These are phyloP conservation scores for Enteromius mattozi DNA, from an alignment of 2,797 vertebrate species.

Conservation along the genomic window DNA sequence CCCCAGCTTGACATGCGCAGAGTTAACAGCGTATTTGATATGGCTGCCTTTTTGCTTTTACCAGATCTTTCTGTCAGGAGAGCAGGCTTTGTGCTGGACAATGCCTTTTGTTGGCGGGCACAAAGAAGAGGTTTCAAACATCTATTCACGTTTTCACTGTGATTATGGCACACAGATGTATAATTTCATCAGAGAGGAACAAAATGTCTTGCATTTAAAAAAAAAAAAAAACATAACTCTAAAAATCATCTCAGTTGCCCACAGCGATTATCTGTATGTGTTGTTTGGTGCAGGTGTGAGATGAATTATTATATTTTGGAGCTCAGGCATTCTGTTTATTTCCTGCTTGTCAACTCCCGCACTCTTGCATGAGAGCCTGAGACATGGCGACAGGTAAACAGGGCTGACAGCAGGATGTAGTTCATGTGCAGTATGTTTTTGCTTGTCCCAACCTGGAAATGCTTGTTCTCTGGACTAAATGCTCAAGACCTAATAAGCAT, in stretches of 20 bases:
- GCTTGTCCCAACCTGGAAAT: conserved; percentile 37
- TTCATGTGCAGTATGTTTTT: conserved; percentile 14
- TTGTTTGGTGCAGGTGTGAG: conserved; percentile 28
- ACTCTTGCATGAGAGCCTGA: conserved; percentile 42
- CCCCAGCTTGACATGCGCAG: conserved; percentile 73
- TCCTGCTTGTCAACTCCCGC: conserved; percentile 53
- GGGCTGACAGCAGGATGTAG: conserved; percentile 43
- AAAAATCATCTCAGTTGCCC: conserved; percentile 13
- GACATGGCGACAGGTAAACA: conserved; percentile 43
- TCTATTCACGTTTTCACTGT: conserved; percentile 57
- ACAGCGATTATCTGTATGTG: not conserved
- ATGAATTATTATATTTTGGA: conserved; percentile 17
- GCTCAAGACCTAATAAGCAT: conserved; percentile 24
- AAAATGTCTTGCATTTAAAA: not conserved
- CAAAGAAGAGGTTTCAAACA: conserved; percentile 62
- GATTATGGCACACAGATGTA: conserved; percentile 49
- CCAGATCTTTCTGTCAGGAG: conserved; percentile 56
- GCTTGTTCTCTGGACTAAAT: conserved; percentile 20
- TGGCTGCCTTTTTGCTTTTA: conserved; percentile 35
- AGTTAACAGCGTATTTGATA: conserved; percentile 79
- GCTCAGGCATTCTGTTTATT: conserved; percentile 57
- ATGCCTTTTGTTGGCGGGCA: conserved; percentile 62
- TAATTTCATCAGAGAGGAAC: conserved; percentile 44
- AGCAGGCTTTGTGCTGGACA: conserved; percentile 59
- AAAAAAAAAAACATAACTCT: conserved; percentile 1